Base-by-base conservation (phyloP, 2,113 vertebrate genomes). In the Lycocorax pyrrhopterus region DNA sequence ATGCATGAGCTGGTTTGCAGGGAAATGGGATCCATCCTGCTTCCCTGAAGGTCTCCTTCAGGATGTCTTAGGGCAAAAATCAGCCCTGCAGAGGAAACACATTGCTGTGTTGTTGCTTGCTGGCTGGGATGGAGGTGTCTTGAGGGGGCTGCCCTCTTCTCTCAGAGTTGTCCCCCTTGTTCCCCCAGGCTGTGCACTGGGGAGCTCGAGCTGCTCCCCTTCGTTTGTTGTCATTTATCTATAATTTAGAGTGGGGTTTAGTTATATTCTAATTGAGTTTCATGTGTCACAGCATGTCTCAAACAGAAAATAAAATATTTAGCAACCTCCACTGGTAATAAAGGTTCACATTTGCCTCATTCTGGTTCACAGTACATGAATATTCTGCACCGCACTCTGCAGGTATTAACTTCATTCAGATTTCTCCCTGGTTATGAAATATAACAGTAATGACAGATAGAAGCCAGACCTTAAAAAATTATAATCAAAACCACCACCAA, bases 281-380 rank as follows among this genome's bases (percentile, higher is more conserved):
- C 91, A 78, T 91, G 88, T 97, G 95, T 93, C 96, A 86, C 86
- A 95, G 93, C 53, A 0, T 90, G 86, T 87, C 93, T 95, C 84
- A 96, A 96, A 85, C 91, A 95, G 93, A 96, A 97, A 96, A 94
- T 87, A 97, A 97, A 97, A 95, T 97, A 97, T 96, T 97, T 97
- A 97, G 96, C 96, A 94, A 85, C 76, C 90, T 96, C 62, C 74
- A 88, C 84, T 96, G 88, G 95, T 97, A 97, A 97, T 97, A 89
- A 97, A 95, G 90, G 92, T 90, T 97, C 94, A 75, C 89, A 93
- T 96, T 96, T 91, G 86, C 94, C 94, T 96, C 95, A 2, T 89
- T 96, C 78, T 91, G 76, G 66, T 76, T 97, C 84, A 75, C 91
- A 89, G 91, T 33, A 75, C 88, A 94, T 96, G 96, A 94, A 97